Base-by-base conservation (phyloP, 2,888 invertebrate species). In the Timandra comae region DNA sequence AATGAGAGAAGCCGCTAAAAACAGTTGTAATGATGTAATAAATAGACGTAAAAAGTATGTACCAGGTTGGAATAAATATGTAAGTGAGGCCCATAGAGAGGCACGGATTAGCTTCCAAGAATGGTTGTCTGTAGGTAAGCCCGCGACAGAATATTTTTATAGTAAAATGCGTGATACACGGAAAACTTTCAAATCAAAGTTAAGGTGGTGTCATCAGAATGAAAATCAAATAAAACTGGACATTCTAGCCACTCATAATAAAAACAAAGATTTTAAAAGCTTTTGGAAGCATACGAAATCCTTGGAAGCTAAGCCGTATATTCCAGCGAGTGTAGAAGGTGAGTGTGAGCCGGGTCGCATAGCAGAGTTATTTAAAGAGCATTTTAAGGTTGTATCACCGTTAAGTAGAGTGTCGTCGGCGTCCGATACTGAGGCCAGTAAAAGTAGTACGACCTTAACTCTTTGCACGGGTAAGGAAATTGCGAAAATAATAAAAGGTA, bases 241-340 rank as follows among this genome's bases (percentile, higher is more conserved):
- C 6, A 29, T 29, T 2, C 6, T 34, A 8, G 25, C 33, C 1
- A 9, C 29, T 6, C 9, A 29, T 5, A 16, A 29, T 9, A 16
- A 28, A 3, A 12, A 12, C 8, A 33, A 30, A 8, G 24, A 30
- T 16, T 38, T 38, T 27, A 12, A 16, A 7, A 12, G 13, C 6
- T 38, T 38, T 12, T 38, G 37, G 37, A 38, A 38, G 16, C 10
- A 27, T 12, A 38, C 33, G 3, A 33, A 25, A 3, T 33, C 24
- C 9, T 20, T 38, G 23, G 27, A 30, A 7, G 9, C 24, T 27
- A 20, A 23, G 12, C 9, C 30, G 10, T 19, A 21, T 12, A 7
- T 10, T 3, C 31, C 31, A 2, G 20, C 27, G n/a, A 33, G 27
- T 19, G 25, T 39, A 1, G 24, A 24, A 2, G 38, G 35, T 9